Base-by-base conservation (phyloP, 2,113 vertebrate genomes). In the Grammomys dolichurus region DNA sequence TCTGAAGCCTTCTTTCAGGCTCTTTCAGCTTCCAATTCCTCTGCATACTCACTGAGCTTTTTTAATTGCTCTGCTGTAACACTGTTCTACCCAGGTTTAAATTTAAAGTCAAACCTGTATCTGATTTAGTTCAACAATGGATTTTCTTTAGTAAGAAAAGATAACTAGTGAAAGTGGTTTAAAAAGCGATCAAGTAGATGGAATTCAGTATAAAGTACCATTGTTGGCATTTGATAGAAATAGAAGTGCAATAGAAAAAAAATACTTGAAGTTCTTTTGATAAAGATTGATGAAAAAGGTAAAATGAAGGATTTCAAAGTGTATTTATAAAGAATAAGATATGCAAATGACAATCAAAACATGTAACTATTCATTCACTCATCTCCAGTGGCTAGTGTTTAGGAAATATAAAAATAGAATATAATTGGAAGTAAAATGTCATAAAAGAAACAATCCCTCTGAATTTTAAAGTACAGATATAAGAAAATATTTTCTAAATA, bases 181-280 rank as follows among this genome's bases (percentile, higher is more conserved):
- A 81, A 87, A 94, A 85, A 51, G 43, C 73, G 77, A 54, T 89
- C 54, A 88, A 46, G n/a, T 48, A 77, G 54, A 77, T 13, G 86
- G 70, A 56, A 40, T 93, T 86, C 19, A 81, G 67, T 46, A 84
- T 65, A 69, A 86, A 91, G 16, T 54, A 2, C 7, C 84, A 51
- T 89, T 94, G 14, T 89, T 96, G 87, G 56, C 31, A 67, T 48
- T 94, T 75, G 73, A 46, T 86, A 82, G 33, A 87, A 93, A n/a
- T 43, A 65, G 26, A 31, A 10, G 7, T 86, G 48, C 60, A 86
- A 22, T 33, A 67, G 43, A 67, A 86, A 86, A 82, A 81, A 58
- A 86, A 8, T 43, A 48, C 40, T 86, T 48, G 43, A 33, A 86
- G 20, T 67, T 48, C 43, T 86, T 67, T 67, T 85, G 26, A 33